phyloP scores from a whole-genome alignment of 2,888 invertebrate genomes.

The Agonopterix alstromeriana region DNA sequence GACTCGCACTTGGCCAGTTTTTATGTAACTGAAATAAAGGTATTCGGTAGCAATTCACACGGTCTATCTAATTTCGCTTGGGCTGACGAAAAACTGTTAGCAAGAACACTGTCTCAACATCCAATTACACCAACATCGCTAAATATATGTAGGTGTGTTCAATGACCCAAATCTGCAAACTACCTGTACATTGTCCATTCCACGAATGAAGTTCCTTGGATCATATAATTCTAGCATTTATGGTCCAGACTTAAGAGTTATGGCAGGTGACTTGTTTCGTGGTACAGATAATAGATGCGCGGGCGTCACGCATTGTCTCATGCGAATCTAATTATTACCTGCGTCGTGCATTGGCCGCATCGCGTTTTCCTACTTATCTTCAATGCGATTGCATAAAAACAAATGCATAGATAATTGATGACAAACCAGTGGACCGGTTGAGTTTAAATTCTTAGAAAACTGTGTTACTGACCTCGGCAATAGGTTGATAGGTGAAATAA shows the following conservation, averaged over 20 bases:
- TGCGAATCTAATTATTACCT: constrained; percentile 1
- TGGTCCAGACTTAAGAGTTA: no score
- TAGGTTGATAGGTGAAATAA: no score
- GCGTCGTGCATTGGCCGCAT: background rate
- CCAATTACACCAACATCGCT: constrained; percentile 3
- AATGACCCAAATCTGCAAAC: constrained; percentile 12
- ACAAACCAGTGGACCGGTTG: no score
- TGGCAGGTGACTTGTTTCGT: background rate
- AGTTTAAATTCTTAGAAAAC: no score
- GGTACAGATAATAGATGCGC: background rate
- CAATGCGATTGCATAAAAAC: no score
- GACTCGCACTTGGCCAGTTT: no score
- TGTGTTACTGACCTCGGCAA: no score
- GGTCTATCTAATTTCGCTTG: background rate
- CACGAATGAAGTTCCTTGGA: no score
- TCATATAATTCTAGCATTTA: no score
- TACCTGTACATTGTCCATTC: no score
- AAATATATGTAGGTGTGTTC: constrained; percentile 7
- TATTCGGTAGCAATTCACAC: background rate
- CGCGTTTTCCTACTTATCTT: background rate
- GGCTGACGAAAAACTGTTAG: constrained; percentile 3
- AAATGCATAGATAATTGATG: no score
- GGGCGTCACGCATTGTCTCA: constrained; percentile 11
- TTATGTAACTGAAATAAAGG: no score
- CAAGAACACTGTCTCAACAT: constrained; percentile 4